These are phyloP conservation scores for Steinernema khuongi DNA, from an alignment of 1,140 invertebrate species.

Conservation along the genomic window DNA sequence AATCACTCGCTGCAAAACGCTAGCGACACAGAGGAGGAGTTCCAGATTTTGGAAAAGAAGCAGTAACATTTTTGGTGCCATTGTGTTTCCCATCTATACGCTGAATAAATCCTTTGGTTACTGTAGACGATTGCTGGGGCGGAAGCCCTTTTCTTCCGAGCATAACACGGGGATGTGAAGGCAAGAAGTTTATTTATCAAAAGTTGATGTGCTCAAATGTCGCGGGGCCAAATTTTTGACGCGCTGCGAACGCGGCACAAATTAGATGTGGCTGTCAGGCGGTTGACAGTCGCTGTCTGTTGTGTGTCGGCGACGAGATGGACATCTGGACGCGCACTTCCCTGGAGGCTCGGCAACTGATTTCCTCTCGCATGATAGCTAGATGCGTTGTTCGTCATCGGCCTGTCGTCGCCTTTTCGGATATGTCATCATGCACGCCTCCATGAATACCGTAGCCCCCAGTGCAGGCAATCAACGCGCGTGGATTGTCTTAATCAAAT, in stretches of 20 bases:
- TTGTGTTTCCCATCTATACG: too few relatives aligned
- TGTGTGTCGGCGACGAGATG: constrained; percentile 4
- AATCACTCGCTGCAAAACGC: constrained; percentile 1
- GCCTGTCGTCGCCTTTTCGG: not conserved
- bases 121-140: too few relatives aligned
- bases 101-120: too few relatives aligned
- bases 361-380: not conserved
- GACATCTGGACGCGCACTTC: not conserved
- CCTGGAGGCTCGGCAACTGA: constrained; percentile 5
- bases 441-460: not conserved
- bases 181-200: not conserved
- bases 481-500: not conserved
- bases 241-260: not conserved
- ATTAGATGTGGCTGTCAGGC: not conserved
- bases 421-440: constrained; percentile 9
- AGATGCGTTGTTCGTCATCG: constrained; percentile 2
- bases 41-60: not conserved
- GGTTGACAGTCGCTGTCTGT: constrained; percentile 5
- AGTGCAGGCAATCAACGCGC: not conserved
- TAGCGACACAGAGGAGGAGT: not conserved
- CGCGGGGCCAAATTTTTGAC: constrained; percentile 10
- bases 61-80: not conserved
- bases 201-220: constrained; percentile 9
- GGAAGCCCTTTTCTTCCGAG: too few relatives aligned
- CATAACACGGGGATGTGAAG: not conserved